A percentile compares a stretch with the other conserved stretches of the same genome.
Conservation (phyloP, 2,888 invertebrate species). For the Campaea margaritaria region DNA sequence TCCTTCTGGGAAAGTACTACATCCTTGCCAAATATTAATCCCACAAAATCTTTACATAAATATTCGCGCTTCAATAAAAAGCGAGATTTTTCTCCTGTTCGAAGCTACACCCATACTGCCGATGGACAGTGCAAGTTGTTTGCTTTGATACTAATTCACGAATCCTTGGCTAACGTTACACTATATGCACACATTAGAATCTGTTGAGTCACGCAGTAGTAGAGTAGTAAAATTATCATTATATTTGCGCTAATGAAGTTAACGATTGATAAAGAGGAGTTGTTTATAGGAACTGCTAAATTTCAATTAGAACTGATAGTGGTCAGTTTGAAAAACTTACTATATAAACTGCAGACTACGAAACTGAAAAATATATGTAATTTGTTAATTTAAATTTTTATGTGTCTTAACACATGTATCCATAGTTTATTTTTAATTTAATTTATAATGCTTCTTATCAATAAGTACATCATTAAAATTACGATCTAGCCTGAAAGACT, state of each 20-base stretch:
- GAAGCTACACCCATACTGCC: constrained; percentile 14
- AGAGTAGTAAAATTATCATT: constrained; percentile 26
- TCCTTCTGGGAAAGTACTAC: no score
- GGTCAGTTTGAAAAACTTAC: background rate
- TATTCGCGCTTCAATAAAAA: no score
- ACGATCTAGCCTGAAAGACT: no score
- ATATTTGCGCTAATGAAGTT: constrained; percentile 16
- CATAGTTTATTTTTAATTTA: no score
- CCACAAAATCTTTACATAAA: no score
- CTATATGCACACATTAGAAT: constrained; percentile 1
- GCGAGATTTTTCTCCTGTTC: no score
- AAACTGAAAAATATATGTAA: no score
- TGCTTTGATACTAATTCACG: constrained; percentile 19
- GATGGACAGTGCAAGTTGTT: constrained; percentile 7
- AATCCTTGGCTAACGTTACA: constrained; percentile 23
- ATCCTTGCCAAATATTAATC: no score
- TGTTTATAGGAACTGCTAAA: background rate
- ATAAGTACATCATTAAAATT: no score
- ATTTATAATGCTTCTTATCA: no score
- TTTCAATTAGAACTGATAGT: constrained; percentile 4
- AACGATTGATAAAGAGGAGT: constrained; percentile 9
- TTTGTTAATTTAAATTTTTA: no score
- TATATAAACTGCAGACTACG: background rate
- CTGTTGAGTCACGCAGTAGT: constrained; percentile 24
- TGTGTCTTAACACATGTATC: no score